Conservation (phyloP, 92 coral and sea anemone species). For the Muricea muricata region DNA sequence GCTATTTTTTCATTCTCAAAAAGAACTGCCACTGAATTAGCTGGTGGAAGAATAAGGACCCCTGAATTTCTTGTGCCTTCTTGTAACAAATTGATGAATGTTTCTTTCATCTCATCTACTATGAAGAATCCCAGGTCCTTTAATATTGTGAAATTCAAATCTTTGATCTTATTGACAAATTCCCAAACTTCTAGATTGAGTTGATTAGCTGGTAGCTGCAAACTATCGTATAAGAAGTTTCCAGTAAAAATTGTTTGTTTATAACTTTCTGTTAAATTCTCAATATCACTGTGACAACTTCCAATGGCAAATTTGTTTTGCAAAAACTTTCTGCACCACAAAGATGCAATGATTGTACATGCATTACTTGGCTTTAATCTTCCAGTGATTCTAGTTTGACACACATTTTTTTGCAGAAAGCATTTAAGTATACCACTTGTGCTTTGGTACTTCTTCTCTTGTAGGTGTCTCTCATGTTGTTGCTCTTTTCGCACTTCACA, state of each 20-base stretch:
- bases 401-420: not conserved
- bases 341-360: not conserved
- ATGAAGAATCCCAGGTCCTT: not conserved
- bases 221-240: not conserved
- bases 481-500: not conserved
- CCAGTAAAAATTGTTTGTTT: not conserved
- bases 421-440: not conserved
- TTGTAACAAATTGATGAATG: not conserved
- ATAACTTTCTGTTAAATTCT: not conserved
- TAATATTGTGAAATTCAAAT: not conserved
- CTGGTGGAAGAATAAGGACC: not conserved
- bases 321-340: not conserved
- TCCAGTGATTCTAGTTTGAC: not conserved
- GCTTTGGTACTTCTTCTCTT: no score
- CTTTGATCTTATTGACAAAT: not conserved
- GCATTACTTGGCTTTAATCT: not conserved
- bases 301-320: not conserved
- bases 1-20: not conserved
- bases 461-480: no score
- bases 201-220: not conserved
- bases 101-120: not conserved
- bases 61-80: not conserved
- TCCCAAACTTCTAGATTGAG: not conserved
- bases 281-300: not conserved
- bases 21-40: not conserved